Base-by-base conservation (phyloP, 1,140 invertebrate genomes). In the Artemia franciscana region DNA sequence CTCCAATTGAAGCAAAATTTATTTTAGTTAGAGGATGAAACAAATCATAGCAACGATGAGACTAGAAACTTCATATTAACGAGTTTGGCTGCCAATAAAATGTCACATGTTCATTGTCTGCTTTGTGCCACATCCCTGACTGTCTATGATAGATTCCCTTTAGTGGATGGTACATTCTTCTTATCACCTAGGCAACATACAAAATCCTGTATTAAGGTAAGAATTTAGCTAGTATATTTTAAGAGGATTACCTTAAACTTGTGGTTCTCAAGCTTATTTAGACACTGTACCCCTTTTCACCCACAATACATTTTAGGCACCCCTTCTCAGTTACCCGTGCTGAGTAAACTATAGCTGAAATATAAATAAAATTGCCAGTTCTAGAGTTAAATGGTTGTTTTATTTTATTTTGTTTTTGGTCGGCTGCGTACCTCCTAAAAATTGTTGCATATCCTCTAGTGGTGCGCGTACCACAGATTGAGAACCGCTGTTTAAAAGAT, bases 131-230 rank as follows among this genome's bases (percentile, higher is more conserved):
- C 84, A 56, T 80, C 84, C 7, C 81, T 97, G 78, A 78, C 85
- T 60, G 90, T 97, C 62, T 98, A 92, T 75, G 94, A 97, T 77
- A 81, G 90, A 64, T 96, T 96, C 77, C 94, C 94, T 1, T 76
- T 98, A 60, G 85, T 97, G 30, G 92, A 97, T 72, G 94, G 94
- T 51, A 96, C 92, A 7, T 93, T 98, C 77, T 97, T 97, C 77
- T 78, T 96, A 24, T 93, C 89, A 66, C 92, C 92, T 25, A 79
- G 84, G 64, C 87, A 91, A 71, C 87, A 93, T 72, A 84, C 83
- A 68, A 83, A 82, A 70, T 78, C 79, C 67, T 88, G 86, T 69
- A 82, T 90, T 64, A 85, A 88, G 80, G 86, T 87, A 73, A 78
- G 76, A 73, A 18, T n/a, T 12, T 15, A 21, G n/a, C n/a, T n/a